phyloP scores from a whole-genome alignment of 2,113 vertebrate species.

The Sorex araneus region DNA sequence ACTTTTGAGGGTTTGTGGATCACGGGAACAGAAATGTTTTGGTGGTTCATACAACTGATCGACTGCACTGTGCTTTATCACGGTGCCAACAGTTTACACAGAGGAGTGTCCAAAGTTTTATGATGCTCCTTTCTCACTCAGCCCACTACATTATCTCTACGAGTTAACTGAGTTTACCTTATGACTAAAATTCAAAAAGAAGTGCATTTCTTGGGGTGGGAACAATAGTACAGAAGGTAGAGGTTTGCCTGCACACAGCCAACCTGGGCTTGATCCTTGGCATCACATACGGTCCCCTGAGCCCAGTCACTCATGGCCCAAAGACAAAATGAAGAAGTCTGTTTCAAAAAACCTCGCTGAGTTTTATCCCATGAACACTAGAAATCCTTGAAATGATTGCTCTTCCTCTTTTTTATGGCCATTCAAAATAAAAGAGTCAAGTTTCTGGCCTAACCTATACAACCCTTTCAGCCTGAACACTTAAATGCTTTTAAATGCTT shows the following conservation, averaged over 20 bases:
- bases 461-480: not conserved
- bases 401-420: constrained; percentile 14
- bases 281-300: no score
- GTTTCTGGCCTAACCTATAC: not conserved
- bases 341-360: not conserved
- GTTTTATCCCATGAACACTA: constrained; percentile 34
- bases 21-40: not conserved
- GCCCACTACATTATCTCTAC: constrained; percentile 17
- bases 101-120: not conserved
- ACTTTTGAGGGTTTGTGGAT: not conserved
- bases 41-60: not conserved
- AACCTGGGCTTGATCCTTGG: no score
- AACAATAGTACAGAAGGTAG: not conserved
- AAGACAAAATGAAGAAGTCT: no score
- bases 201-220: not conserved
- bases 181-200: constrained; percentile 47
- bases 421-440: constrained; percentile 3
- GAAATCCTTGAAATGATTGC: constrained; percentile 31
- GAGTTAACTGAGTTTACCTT: constrained; percentile 3
- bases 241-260: not conserved
- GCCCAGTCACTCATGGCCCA: no score
- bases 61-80: not conserved
- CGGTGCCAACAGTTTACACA: not conserved
- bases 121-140: not conserved
- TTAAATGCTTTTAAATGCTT: not conserved